Percentiles rank a stretch among this genome's conserved stretches.
phyloP scores from a whole-genome alignment of 2,888 invertebrate species.

The Mongoloraphidia duomilia region DNA sequence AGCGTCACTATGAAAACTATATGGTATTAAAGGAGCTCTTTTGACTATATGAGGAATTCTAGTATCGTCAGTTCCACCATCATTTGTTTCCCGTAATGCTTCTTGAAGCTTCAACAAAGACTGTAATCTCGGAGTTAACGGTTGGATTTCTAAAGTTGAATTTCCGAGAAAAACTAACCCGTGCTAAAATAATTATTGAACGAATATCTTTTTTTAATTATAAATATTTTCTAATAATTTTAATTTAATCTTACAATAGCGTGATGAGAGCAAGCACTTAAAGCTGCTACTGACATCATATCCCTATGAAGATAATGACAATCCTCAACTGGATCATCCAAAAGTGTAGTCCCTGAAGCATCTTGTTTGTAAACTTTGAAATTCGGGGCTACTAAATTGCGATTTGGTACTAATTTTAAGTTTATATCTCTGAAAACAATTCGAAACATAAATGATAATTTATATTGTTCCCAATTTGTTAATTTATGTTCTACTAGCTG shows the following conservation, averaged over 20 bases:
- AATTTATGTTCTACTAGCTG: too few relatives aligned
- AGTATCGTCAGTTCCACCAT: constrained; percentile 10
- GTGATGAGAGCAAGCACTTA: constrained; percentile 49
- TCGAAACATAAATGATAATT: too few relatives aligned
- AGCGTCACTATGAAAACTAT: constrained; percentile 29
- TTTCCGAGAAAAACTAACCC: constrained; percentile 54
- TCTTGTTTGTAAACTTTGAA: constrained; percentile 44
- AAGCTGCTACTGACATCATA: constrained; percentile 42
- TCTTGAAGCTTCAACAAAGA: constrained; percentile 29
- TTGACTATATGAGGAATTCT: constrained; percentile 41
- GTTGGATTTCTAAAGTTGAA: constrained; percentile 53
- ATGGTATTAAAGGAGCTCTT: constrained; percentile 33
- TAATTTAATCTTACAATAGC: constrained; percentile 38
- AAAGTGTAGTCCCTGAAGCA: constrained; percentile 27
- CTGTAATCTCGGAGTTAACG: constrained; percentile 34
- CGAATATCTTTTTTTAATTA: constrained; percentile 5
- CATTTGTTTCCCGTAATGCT: constrained; percentile 22
- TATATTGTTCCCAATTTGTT: too few relatives aligned
- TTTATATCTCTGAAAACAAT: constrained; percentile 36
- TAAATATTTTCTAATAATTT: constrained; percentile 5
- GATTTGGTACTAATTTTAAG: constrained; percentile 46
- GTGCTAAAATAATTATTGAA: constrained; percentile 32
- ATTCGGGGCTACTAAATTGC: constrained; percentile 40
- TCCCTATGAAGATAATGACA: constrained; percentile 54
- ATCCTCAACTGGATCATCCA: constrained; percentile 25